Evolutionary conservation across 2,113 vertebrate species (phyloP), one percentile per base, ranked within the genome.

Genomic region (Percopsis transmontana): DNA sequence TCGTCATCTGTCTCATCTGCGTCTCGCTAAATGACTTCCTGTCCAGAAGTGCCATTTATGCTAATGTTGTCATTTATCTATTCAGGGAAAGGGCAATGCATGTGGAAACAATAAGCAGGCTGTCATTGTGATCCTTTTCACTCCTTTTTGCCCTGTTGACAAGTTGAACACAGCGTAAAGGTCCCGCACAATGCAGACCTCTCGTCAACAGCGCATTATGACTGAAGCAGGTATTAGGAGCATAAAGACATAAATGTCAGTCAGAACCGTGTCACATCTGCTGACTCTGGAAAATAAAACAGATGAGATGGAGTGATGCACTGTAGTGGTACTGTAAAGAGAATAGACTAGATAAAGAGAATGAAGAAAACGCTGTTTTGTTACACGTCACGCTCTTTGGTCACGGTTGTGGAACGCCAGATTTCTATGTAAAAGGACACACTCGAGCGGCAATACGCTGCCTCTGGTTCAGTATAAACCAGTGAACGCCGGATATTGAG

Each of bases 1-100:
- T 7, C 27, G 8, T 33, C 27, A 33, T 33, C 27, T 33, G 27
- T 33, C 27, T 33, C 27, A 33, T 6, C 27, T 33, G 5, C 27
- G 27, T 33, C 48, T 19, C 13, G 23, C 41, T 74, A 58, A 78
- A 75, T 72, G n/a, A 68, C 74, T 57, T 21, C 55, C 76, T 69
- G 47, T 76, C 53, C 38, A 63, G 58, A 72, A 52, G 50, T 53
- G 68, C 64, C 14, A 12, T 79, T 73, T 79, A 79, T 79, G 76
- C 72, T 79, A 82, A 79, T 79, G 58, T 62, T 42, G 45, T 67
- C 62, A 70, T 79, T 72, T 82, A 65, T 79, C 76, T 73, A 51
- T 45, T 20, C 47, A 2, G 20, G 42, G 38, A 48, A 78, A 65
- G 72, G 63, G 27, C 51, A 74, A 19, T 62, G 67, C 42, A 54